Percentiles rank a stretch among this genome's conserved stretches.
phyloP scores from a whole-genome alignment of 35 echinoderm and acorn worm genomes.

The Nesometra sesokonis region DNA sequence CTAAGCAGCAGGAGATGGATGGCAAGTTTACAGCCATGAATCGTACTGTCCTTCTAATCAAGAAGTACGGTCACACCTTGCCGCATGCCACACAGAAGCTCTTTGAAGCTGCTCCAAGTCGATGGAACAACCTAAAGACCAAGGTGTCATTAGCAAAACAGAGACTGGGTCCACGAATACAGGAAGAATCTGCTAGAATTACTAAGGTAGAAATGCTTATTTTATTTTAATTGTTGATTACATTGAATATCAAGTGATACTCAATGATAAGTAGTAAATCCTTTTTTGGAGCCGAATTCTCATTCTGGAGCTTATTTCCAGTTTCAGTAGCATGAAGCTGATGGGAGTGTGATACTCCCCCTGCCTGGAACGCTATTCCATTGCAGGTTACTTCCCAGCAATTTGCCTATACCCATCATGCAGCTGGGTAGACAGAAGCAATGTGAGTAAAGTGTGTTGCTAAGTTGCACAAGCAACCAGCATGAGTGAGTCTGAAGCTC shows the following conservation, averaged over 20 bases:
- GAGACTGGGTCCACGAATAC: conserved; percentile 82
- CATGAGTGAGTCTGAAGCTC: background rate
- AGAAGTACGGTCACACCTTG: conserved; percentile 85
- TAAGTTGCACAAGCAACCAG: too few species aligned
- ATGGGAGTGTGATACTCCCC: too few species aligned
- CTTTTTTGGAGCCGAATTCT: background rate
- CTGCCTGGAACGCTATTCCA: too few species aligned
- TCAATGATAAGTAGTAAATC: background rate
- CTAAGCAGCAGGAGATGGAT: conserved; percentile 99
- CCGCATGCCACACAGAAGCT: conserved; percentile 67
- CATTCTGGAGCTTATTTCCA: background rate
- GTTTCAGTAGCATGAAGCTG: too few species aligned
- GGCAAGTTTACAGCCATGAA: conserved; percentile 99
- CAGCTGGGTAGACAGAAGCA: too few species aligned
- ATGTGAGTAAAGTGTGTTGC: too few species aligned
- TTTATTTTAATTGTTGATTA: too few species aligned
- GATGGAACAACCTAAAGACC: conserved; percentile 99
- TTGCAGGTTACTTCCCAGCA: too few species aligned
- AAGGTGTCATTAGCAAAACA: conserved; percentile 96
- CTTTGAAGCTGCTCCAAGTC: conserved; percentile 82
- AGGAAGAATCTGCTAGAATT: conserved; percentile 92
- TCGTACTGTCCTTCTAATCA: conserved; percentile 73
- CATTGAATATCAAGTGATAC: too few species aligned
- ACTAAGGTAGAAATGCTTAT: conserved; percentile 71
- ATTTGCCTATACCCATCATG: too few species aligned